Percentiles rank a stretch among this genome's conserved stretches.
These are phyloP conservation scores for Takifugu rubripes DNA, from an alignment of 2,797 vertebrate species.

Conservation along the genomic window DNA sequence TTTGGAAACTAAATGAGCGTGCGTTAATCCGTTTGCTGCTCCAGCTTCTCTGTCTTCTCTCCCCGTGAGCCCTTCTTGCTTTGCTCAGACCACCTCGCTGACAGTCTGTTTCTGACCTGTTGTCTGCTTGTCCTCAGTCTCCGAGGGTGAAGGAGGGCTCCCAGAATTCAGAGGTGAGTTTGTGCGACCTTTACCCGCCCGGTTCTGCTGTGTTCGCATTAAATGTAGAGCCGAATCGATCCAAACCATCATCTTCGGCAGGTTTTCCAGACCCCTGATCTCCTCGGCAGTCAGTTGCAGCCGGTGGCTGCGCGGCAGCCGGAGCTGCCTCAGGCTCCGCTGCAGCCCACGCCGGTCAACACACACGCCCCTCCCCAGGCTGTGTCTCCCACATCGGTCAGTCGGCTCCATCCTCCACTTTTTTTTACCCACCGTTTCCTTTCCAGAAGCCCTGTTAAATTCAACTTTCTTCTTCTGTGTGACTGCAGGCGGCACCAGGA, in stretches of 20 bases:
- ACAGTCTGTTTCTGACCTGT: constrained; percentile 6
- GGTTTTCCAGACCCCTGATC: constrained; percentile 84
- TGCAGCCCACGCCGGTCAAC: constrained; percentile 75
- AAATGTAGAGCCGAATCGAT: neutral
- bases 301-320: constrained; percentile 75
- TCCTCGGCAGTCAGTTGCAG: constrained; percentile 80
- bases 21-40: constrained; percentile 22
- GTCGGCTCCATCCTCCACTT: constrained; percentile 22
- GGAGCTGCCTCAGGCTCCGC: constrained; percentile 87
- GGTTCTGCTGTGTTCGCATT: neutral
- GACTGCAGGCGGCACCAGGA: constrained; percentile 49
- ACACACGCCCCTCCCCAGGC: constrained; percentile 72
- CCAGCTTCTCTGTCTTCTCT: constrained; percentile 30
- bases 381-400: constrained; percentile 55
- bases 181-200: neutral
- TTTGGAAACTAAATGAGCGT: constrained; percentile 49
- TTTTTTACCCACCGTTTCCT: neutral
- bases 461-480: constrained; percentile 1
- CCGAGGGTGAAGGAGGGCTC: constrained; percentile 94
- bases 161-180: constrained; percentile 88
- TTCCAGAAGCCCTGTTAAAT: neutral
- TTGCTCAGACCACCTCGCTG: neutral
- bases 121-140: constrained; percentile 75
- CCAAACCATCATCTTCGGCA: constrained; percentile 36
- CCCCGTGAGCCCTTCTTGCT: constrained; percentile 24